phyloP scores from a whole-genome alignment of 2,888 invertebrate species.

The Labia minor region DNA sequence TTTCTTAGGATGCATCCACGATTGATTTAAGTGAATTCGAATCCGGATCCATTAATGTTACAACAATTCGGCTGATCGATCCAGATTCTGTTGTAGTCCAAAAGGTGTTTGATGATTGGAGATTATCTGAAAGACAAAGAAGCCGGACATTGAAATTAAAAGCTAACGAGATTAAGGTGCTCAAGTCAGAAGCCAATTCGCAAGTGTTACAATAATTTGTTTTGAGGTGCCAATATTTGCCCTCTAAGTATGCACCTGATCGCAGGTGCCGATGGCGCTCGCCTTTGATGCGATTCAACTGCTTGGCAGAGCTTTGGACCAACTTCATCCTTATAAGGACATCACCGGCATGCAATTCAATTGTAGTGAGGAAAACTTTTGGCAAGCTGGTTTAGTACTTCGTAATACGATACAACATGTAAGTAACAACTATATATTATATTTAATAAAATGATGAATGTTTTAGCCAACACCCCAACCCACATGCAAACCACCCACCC shows the following conservation, averaged over 20 bases:
- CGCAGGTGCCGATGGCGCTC: conserved; percentile 83
- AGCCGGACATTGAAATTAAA: conserved; percentile 15
- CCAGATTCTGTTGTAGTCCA: conserved; percentile 33
- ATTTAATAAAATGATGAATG: conserved; percentile 26
- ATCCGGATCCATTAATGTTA: conserved; percentile 66
- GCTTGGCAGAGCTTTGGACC: conserved; percentile 83
- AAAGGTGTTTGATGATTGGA: conserved; percentile 32
- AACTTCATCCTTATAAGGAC: conserved; percentile 78
- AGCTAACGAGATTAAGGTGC: not conserved
- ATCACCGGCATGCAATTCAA: conserved; percentile 58
- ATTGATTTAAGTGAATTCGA: conserved; percentile 66
- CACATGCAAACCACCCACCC: too few relatives aligned
- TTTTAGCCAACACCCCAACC: not conserved
- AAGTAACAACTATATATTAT: too few relatives aligned
- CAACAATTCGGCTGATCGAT: conserved; percentile 48
- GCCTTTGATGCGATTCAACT: conserved; percentile 94
- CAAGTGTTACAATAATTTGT: not conserved
- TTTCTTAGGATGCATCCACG: conserved; percentile 61
- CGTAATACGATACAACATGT: conserved; percentile 54
- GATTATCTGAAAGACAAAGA: conserved; percentile 26
- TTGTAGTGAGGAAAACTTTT: conserved; percentile 63
- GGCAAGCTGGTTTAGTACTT: conserved; percentile 50
- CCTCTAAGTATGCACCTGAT: conserved; percentile 22
- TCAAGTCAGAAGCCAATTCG: not conserved
- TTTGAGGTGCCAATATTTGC: not conserved